phyloP scores from a whole-genome alignment of 1,140 invertebrate species.

The Aphis craccivora region DNA sequence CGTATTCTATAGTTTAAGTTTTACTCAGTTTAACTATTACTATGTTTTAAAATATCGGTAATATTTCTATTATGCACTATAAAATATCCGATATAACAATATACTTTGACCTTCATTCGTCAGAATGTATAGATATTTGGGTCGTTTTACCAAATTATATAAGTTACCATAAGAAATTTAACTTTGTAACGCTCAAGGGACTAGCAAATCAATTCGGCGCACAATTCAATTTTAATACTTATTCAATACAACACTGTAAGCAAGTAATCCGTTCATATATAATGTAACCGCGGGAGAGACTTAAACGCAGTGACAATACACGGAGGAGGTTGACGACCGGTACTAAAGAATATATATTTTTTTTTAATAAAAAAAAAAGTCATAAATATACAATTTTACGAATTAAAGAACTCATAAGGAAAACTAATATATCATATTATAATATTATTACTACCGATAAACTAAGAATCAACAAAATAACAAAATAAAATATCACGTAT shows the following conservation, averaged over 20 bases:
- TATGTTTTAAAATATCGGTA: background rate
- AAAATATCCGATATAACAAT: background rate
- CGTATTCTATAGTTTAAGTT: no score
- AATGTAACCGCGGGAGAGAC: slow-evolving; percentile 10
- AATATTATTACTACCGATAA: background rate
- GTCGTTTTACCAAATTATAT: slow-evolving; percentile 7
- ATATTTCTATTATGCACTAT: background rate
- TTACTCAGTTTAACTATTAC: background rate
- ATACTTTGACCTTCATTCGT: slow-evolving; percentile 10
- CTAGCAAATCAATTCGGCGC: slow-evolving; percentile 32
- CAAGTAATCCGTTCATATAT: slow-evolving; percentile 23
- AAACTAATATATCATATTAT: background rate
- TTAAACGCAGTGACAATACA: slow-evolving; percentile 35
- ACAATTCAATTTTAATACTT: slow-evolving; percentile 33
- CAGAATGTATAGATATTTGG: background rate
- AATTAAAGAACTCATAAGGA: background rate
- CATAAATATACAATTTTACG: slow-evolving; percentile 18
- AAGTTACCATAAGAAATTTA: background rate
- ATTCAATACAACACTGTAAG: background rate
- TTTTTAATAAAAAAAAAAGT: slow-evolving; percentile 19
- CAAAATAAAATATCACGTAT: background rate
- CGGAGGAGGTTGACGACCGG: slow-evolving; percentile 48
- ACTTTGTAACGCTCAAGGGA: slow-evolving; percentile 4
- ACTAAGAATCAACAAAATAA: background rate
- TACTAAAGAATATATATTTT: slow-evolving; percentile 31